Percentiles rank a stretch among this genome's conserved stretches.
Evolutionary conservation across 1,140 invertebrate genomes (phyloP).

Genomic region (Penaeus japonicus): DNA sequence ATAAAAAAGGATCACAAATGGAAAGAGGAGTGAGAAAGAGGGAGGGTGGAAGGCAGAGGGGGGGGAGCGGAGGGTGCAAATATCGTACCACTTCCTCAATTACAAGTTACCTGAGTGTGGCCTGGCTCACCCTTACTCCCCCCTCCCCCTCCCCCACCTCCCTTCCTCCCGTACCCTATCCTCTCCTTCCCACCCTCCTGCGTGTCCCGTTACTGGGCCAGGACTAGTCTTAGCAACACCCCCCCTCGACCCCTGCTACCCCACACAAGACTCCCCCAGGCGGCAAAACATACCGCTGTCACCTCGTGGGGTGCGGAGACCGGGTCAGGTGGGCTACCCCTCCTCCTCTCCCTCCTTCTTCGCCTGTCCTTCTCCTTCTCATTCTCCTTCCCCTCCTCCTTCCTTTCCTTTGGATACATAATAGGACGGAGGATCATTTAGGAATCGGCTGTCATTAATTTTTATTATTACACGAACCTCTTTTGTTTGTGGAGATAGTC

Average conservation of each 20-base stretch:
- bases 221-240: too few relatives aligned
- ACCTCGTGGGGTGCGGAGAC: too few relatives aligned
- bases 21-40: background rate
- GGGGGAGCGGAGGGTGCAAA: background rate
- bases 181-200: too few relatives aligned
- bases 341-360: background rate
- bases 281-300: too few relatives aligned
- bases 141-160: background rate
- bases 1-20: too few relatives aligned
- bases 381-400: background rate
- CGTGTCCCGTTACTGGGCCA: too few relatives aligned
- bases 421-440: background rate
- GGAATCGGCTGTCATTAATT: too few relatives aligned
- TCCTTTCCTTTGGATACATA: background rate
- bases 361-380: background rate
- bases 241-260: too few relatives aligned
- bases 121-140: background rate
- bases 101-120: too few relatives aligned
- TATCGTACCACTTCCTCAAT: background rate
- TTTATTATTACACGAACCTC: too few relatives aligned
- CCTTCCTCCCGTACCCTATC: background rate
- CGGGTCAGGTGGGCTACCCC: background rate
- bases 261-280: too few relatives aligned
- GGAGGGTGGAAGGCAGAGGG: background rate
- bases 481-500: too few relatives aligned